Evolutionary conservation across 2,113 vertebrate species (phyloP), one percentile per base, ranked within the genome.

Genomic region (Dromas ardeola): DNA sequence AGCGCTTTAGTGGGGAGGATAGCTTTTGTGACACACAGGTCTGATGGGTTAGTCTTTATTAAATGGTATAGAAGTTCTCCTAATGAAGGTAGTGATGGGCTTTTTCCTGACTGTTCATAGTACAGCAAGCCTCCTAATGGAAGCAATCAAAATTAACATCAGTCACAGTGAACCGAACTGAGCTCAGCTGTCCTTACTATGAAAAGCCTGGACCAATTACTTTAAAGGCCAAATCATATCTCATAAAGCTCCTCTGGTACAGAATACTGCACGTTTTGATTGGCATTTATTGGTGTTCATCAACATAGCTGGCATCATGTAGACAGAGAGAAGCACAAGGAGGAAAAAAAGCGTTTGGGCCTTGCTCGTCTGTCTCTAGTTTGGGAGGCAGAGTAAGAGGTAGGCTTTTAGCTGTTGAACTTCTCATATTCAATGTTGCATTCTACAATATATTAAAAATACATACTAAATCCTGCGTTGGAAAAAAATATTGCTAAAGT

Each of bases 1-100:
- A 50, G 52, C 2, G 2, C 73, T 74, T 62, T 5, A 77, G 38
- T 0, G 0, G 27, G 29, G 16, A 36, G 11, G 23, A 40, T 52
- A 23, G 52, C 34, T 86, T 79, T 40, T 36, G 45, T 88, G 92
- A 59, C 76, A 82, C 32, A 34, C 0, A 56, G 30, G 7, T 79
- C 42, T 62, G 58, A 42, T 45, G 70, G 38, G 14, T 55, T 94
- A 86, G 43, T 73, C 61, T 69, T 92, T 49, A 63, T 65, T 78
- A 61, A 74, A 59, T 15, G 13, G 15, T 15, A 29, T 56, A 65
- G 53, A 80, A 76, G 30, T 66, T 62, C 34, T 73, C 55, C 59
- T 59, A 55, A 43, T 55, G 36, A 95, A 65, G 14, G 21, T 12
- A 49, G 36, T 23, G 27, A 27, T 47, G 22, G 7, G 6, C 2